Evolutionary conservation across 2,888 invertebrate genomes (phyloP), one percentile per base, ranked within the genome.

Genomic region (Byasa hedistus): DNA sequence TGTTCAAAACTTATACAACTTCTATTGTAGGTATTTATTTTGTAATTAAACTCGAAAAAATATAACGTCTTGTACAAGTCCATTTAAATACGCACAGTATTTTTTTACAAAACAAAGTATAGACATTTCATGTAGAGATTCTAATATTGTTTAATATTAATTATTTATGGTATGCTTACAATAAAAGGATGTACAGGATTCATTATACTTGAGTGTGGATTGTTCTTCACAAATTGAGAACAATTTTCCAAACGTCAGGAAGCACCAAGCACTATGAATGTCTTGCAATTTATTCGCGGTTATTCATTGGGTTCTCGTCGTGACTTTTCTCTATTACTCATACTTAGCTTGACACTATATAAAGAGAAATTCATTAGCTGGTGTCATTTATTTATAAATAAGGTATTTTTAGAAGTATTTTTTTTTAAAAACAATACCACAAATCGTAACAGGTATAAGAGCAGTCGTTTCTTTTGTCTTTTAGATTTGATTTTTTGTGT

Each of bases 231-330:
- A 48, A 60, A 65, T 54, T 65, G 59, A 60, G 65, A 24, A 55
- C 55, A 65, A 60, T 65, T 65, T 65, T 60, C 54, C 65, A 55
- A 65, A 60, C 65, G 65, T 65, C 59, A 60, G 55, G 59, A 65
- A 65, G 48, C 59, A 32, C 55, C 27, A 39, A 65, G 65, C 55
- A 27, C 44, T 65, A 59, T 65, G 59, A 65, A 65, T 65, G 65
- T 55, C 48, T 36, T 24, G 59, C 59, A 59, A 65, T 65, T 65
- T 65, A 56, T 65, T 60, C 44, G 59, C 59, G 65, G 48, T 60
- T 58, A 64, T 64, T 64, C 64, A 58, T 54, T 52, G 36, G 57
- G 23, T 58, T 58, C 58, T 64, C 56, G 56, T 44, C 62, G 63
- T 57, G 24, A 56, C 63, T 56, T 63, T 62, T 63, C 56, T 57